Evolutionary conservation across 2,888 invertebrate species (phyloP).

Genomic region (Leptopilina myrica): DNA sequence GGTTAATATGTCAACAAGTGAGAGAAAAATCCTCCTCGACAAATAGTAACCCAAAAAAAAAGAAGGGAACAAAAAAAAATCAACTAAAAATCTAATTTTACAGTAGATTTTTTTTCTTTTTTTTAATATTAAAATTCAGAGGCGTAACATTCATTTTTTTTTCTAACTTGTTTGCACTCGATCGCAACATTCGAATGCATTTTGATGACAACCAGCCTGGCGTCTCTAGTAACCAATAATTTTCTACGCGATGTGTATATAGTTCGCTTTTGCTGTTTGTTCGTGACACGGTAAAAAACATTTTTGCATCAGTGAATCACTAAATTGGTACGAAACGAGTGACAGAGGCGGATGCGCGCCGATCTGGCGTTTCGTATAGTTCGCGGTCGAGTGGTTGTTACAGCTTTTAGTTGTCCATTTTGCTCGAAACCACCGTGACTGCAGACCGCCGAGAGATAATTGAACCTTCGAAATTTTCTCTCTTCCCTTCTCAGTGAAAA

Average conservation of each 20-base stretch:
- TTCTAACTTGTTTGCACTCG: constrained; percentile 5
- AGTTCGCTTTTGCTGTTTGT: constrained; percentile 26
- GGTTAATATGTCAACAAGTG: no score
- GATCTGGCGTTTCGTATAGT: constrained; percentile 33
- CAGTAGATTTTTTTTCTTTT: no score
- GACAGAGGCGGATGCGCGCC: constrained; percentile 22
- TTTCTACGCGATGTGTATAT: not conserved
- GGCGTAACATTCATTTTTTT: not conserved
- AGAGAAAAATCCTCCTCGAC: no score
- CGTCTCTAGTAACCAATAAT: constrained; percentile 22
- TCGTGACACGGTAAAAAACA: constrained; percentile 26
- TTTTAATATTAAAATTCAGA: no score
- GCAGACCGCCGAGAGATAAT: constrained; percentile 60
- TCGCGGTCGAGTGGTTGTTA: constrained; percentile 37
- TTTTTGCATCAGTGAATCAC: constrained; percentile 33
- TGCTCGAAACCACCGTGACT: constrained; percentile 29
- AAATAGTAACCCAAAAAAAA: no score
- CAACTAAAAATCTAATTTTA: no score
- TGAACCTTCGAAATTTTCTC: constrained; percentile 67
- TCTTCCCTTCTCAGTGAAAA: constrained; percentile 49
- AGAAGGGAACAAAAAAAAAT: no score
- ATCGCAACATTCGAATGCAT: not conserved
- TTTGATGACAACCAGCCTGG: not conserved
- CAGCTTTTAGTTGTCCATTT: constrained; percentile 36
- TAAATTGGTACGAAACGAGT: constrained; percentile 38